Conservation (phyloP, 2,113 vertebrate genomes). For the Desmodus rotundus region DNA sequence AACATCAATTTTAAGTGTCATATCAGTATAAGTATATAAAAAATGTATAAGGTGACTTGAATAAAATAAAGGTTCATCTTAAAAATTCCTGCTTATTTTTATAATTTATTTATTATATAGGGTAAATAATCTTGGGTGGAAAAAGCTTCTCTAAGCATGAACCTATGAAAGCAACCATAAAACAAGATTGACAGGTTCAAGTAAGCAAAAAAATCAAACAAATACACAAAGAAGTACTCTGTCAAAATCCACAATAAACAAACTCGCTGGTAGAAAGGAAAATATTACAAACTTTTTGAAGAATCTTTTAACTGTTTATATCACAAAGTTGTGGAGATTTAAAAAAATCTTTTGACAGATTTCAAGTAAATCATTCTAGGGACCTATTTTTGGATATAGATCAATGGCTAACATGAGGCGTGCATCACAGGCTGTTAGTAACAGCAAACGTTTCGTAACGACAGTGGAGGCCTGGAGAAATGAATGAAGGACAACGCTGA, state of each 20-base stretch:
- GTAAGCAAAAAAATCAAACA: background rate
- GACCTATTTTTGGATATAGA: background rate
- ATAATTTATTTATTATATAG: background rate
- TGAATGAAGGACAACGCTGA: background rate
- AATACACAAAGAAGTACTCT: background rate
- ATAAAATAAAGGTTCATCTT: background rate
- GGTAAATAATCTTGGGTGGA: background rate
- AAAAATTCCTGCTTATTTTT: background rate
- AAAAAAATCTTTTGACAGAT: background rate
- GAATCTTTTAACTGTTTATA: background rate
- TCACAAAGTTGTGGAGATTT: background rate
- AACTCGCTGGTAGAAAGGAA: background rate
- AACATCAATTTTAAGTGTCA: background rate
- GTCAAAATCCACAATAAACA: conserved; percentile 7
- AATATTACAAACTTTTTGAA: background rate
- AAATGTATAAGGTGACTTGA: background rate
- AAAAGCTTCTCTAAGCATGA: background rate
- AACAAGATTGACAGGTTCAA: background rate
- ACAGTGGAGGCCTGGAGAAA: background rate
- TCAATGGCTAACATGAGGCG: background rate
- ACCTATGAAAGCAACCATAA: background rate
- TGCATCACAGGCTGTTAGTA: background rate
- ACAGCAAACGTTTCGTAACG: background rate
- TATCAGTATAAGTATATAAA: background rate
- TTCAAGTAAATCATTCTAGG: background rate